Conservation (phyloP, 2,113 vertebrate genomes). For the Nansenia antarctica region DNA sequence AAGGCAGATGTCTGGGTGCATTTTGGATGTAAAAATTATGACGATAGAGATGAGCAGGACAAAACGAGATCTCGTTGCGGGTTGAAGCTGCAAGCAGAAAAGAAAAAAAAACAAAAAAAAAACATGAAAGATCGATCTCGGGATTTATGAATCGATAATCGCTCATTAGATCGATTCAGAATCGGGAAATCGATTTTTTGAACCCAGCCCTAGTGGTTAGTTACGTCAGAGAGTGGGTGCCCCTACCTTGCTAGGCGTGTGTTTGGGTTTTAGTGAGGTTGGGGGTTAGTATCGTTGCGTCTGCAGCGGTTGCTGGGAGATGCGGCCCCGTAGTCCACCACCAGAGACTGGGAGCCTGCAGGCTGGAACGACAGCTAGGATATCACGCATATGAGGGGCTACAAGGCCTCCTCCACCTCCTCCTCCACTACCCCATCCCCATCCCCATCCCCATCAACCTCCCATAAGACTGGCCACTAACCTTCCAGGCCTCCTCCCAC, state of each 20-base stretch:
- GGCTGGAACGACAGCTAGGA: conserved; percentile 64
- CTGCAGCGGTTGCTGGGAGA: conserved; percentile 10
- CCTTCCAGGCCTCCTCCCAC: conserved; percentile 12
- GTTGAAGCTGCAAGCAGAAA: too few relatives aligned
- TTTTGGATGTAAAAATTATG: too few relatives aligned
- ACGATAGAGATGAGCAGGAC: too few relatives aligned
- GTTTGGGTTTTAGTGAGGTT: conserved; percentile 52
- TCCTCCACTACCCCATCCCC: not conserved
- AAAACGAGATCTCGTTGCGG: too few relatives aligned
- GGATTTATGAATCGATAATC: too few relatives aligned
- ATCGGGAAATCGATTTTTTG: too few relatives aligned
- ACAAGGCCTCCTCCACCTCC: not conserved
- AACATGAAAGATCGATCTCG: too few relatives aligned
- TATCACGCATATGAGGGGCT: conserved; percentile 46
- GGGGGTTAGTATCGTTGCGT: conserved; percentile 33
- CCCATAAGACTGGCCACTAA: conserved; percentile 10
- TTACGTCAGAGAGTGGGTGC: conserved; percentile 16
- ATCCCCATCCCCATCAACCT: not conserved
- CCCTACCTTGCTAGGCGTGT: conserved; percentile 60
- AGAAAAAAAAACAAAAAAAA: too few relatives aligned
- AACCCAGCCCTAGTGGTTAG: too few relatives aligned
- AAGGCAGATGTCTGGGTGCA: too few relatives aligned
- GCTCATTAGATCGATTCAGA: too few relatives aligned
- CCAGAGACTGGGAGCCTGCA: conserved; percentile 37
- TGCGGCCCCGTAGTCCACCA: conserved; percentile 59